Evolutionary conservation across 2,888 invertebrate species (phyloP), one percentile per base, ranked within the genome.

Genomic region (Synanthedon vespiformis): DNA sequence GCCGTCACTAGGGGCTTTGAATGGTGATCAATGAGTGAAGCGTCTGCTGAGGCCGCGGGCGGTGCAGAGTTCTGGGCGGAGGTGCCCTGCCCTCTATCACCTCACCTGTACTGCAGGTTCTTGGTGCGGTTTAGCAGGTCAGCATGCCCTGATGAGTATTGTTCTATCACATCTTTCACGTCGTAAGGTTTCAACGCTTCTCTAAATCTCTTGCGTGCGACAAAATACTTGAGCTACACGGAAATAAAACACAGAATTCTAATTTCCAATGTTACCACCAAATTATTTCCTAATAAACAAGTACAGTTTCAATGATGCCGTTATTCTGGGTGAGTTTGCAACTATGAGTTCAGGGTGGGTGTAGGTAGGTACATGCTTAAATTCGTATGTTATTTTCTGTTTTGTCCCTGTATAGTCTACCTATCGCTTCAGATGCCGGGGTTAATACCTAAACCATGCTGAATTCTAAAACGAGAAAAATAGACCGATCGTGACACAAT

Each of bases 141-240:
- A 61, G 95, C 94, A 83, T 95, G 94, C 74, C 92, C 92, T 67
- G 94, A 94, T 57, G 94, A 94, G 88, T 95, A 95, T 87, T 96
- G 95, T 85, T 96, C 95, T 83, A 96, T 95, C 80, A 96, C 95
- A 88, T 96, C 96, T 89, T 95, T 96, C 75, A 96, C 95, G 89
- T 96, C 96, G 88, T 96, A 96, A 62, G 96, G 96, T 88, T 95
- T 94, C 82, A 95, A 90, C 71, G 95, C 95, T 89, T 95, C 95
- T 88, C 94, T 93, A 91, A 96, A 96, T 89, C 95, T 95, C 88
- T 93, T 91, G 84, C 95, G 90, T 77, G 95, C 94, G 80, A 95
- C 93, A 90, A 95, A 93, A 89, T 95, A 94, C 89, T 94, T 94
- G 83, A 96, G 90, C 92, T 91, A 89, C 80, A 88, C 85, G 81